A percentile compares a stretch with the other conserved stretches of the same genome.
phyloP scores from a whole-genome alignment of 2,113 vertebrate genomes.

The Phalacrocorax carbo region DNA sequence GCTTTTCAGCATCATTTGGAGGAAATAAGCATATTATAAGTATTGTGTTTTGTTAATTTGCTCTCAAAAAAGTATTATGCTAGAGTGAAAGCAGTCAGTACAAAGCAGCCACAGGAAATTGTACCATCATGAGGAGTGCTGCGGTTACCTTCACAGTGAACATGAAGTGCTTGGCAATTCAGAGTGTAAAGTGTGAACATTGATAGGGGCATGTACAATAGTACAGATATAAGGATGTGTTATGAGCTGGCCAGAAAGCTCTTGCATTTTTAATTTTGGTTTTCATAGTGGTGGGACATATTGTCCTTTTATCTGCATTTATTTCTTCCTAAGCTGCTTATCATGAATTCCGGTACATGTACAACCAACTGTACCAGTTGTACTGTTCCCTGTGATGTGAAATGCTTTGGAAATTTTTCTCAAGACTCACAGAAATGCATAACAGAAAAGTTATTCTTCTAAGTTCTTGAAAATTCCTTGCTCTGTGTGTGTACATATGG shows the following conservation, averaged over 20 bases:
- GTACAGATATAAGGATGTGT: neutral
- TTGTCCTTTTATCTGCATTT: neutral
- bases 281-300: neutral
- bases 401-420: neutral
- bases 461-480: neutral
- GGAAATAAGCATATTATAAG: neutral
- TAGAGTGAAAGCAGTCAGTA: neutral
- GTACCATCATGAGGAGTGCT: neutral
- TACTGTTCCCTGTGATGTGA: neutral
- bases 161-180: rapidly evolving
- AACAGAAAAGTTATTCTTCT: neutral
- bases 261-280: neutral
- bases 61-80: neutral
- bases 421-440: neutral
- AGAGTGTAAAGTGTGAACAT: neutral
- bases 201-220: neutral
- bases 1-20: neutral
- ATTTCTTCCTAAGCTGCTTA: neutral
- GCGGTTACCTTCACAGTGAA: neutral
- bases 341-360: rapidly evolving
- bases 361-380: neutral
- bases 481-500: neutral
- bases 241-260: neutral
- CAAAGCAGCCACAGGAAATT: neutral
- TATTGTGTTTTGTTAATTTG: neutral